Base-by-base conservation (phyloP, 1,140 invertebrate species). In the Zaprionus camerounensis region DNA sequence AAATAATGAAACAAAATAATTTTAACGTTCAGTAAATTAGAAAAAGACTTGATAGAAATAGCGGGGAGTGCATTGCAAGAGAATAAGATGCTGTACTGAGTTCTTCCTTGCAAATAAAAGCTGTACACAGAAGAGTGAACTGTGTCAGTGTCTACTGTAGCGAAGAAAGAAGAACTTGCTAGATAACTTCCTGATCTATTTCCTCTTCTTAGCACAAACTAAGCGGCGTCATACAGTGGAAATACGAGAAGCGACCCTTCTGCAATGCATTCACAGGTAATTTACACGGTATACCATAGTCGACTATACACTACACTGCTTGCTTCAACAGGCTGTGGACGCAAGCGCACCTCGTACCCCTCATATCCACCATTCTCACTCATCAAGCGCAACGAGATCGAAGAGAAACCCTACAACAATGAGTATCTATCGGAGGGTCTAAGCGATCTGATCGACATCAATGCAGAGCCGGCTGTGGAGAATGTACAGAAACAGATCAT, bases 251-350 rank as follows among this genome's bases (percentile, higher is more conserved):
- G 80, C 93, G 95, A 82, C 95, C 95, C 5, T 96, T 96, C 91
- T 96, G 95, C 85, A 96, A 96, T 80, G 95, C 95, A 4, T 96
- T 96, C 76, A 96, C 95, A 91, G 95, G 96, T 96, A 65, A 74
- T 34, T 51, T 51, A 24, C 20, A 22, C 17, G 46, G 46, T 51
- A 51, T 22, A 22, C 3, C 2, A 13, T 7, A 17, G 12, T 63
- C n/a, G 2, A 1, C 13, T 7, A 15, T 44, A 11, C 41, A 2
- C 1, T 22, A 64, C 2, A 44, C 38, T 17, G 46, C 22, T 46
- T 12, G 24, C 87, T 4, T 13, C 70, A 66, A 13, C 81, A 96
- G 96, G 95, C 34, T 96, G 95, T 80, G 96, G 96, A 9, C 93
- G 94, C 24, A 96, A 96, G 76, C 93, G 95, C 2, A 93, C 93